Evolutionary conservation across 2,113 vertebrate species (phyloP).

Genomic region (Antechinus stuartii): DNA sequence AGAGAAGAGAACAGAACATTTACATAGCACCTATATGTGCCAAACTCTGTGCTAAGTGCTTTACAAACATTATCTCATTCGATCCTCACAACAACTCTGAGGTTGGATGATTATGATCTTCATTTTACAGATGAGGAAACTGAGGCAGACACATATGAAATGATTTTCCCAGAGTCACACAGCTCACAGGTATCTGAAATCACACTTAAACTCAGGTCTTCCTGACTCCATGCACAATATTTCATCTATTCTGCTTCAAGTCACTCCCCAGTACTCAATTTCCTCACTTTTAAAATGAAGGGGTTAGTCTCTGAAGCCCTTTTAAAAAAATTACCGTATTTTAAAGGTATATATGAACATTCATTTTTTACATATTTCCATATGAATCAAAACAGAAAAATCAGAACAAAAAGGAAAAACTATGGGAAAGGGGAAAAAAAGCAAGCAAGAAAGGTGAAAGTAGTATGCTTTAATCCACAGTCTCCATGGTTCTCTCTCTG

Average conservation of each 20-base stretch:
- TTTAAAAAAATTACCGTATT: too few relatives aligned
- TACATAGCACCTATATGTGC: fast-evolving
- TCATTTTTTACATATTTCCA: too few relatives aligned
- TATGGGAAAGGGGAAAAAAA: too few relatives aligned
- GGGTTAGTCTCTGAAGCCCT: background rate
- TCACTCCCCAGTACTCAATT: too few relatives aligned
- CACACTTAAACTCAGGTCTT: background rate
- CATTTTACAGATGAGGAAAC: background rate
- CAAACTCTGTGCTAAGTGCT: background rate
- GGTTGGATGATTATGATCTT: background rate
- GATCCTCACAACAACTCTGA: background rate
- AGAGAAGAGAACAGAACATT: background rate
- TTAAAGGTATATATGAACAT: too few relatives aligned
- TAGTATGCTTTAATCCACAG: too few relatives aligned
- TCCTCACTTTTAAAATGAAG: background rate
- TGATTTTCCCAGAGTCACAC: background rate
- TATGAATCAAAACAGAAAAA: too few relatives aligned
- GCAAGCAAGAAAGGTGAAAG: too few relatives aligned
- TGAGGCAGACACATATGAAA: background rate
- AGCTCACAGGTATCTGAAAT: background rate
- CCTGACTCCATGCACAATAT: background rate
- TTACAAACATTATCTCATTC: background rate
- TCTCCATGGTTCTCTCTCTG: too few relatives aligned
- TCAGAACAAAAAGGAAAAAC: too few relatives aligned
- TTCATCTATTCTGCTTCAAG: background rate